These are phyloP conservation scores for Coelopa pilipes DNA, from an alignment of 2,888 invertebrate genomes.

Conservation along the genomic window DNA sequence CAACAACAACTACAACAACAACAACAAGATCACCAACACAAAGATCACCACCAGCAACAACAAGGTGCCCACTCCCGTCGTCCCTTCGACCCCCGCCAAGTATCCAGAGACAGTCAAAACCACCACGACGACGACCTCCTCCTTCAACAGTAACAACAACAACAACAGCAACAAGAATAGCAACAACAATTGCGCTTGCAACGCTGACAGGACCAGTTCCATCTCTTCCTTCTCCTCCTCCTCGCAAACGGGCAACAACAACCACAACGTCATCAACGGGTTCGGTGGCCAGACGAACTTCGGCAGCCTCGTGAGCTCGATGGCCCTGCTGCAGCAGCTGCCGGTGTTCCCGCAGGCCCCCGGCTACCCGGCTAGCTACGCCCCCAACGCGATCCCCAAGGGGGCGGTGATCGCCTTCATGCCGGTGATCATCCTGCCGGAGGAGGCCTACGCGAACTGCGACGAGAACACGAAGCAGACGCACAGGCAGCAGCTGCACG, in stretches of 20 bases:
- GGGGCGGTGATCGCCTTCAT: conserved; percentile 75
- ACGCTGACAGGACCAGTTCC: conserved; percentile 14
- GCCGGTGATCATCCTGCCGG: conserved; percentile 78
- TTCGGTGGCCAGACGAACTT: conserved; percentile 55
- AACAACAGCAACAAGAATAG: conserved; percentile 48
- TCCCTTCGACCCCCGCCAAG: conserved; percentile 44
- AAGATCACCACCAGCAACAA: not conserved
- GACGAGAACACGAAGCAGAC: conserved; percentile 51
- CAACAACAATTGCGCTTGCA: conserved; percentile 25
- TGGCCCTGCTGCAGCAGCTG: conserved; percentile 62
- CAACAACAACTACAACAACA: conserved; percentile 44
- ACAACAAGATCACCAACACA: conserved; percentile 42
- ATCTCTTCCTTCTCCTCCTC: conserved; percentile 28
- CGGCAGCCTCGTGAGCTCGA: conserved; percentile 61
- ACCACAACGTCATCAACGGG: conserved; percentile 45
- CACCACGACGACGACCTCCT: not conserved
- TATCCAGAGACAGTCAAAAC: conserved; percentile 43
- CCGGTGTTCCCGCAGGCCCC: conserved; percentile 63
- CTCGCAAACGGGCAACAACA: conserved; percentile 33
- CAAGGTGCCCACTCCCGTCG: conserved; percentile 17
- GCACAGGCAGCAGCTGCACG: conserved; percentile 49
- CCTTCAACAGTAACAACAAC: not conserved
- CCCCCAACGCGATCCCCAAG: conserved; percentile 68
- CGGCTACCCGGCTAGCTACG: conserved; percentile 61
- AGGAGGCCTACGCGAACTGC: conserved; percentile 70